Base-by-base conservation (phyloP, 2,113 vertebrate genomes). In the Calypte anna region DNA sequence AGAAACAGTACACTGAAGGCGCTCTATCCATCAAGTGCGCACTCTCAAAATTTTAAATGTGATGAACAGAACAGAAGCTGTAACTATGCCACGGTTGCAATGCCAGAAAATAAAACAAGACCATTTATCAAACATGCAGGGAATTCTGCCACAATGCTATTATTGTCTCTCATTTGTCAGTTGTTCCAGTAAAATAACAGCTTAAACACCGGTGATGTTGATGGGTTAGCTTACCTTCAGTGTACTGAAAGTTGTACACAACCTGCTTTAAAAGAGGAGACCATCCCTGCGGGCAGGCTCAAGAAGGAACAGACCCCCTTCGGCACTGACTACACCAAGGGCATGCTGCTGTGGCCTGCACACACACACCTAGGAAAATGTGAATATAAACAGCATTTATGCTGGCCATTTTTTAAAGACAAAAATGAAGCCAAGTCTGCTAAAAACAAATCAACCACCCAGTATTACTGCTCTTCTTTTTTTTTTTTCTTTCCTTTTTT, bases 361-460 rank as follows among this genome's bases (percentile, higher is more conserved):
- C 97, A 97, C 98, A 98, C 98, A 98, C 98, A 98, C 98, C 98
- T 99, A 98, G 98, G 98, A 98, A 99, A 98, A 99, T 50, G 98
- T 98, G 98, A 98, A 99, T 98, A 99, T 98, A 98, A 98, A 99
- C 98, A 98, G 98, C 98, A 98, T 99, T 99, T 99, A 99, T 97
- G 98, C 98, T 98, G 98, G 98, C 97, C 98, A 98, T 97, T 98
- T 97, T 88, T 94, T 91, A 97, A 97, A 98, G 97, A 98, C 98
- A 98, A 98, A 98, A 98, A 96, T 97, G 98, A 98, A 98, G 98
- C 98, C 98, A 98, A 97, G 97, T 97, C 97, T 98, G 98, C 98
- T 98, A 98, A 98, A 98, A 98, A 97, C 97, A 97, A 98, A 97
- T 98, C 97, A 98, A 98, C 98, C 98, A 98, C 98, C 98, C 98